Percentiles rank a stretch among this genome's conserved stretches.
Evolutionary conservation across 2,113 vertebrate genomes (phyloP).

Genomic region (Eptesicus fuscus): DNA sequence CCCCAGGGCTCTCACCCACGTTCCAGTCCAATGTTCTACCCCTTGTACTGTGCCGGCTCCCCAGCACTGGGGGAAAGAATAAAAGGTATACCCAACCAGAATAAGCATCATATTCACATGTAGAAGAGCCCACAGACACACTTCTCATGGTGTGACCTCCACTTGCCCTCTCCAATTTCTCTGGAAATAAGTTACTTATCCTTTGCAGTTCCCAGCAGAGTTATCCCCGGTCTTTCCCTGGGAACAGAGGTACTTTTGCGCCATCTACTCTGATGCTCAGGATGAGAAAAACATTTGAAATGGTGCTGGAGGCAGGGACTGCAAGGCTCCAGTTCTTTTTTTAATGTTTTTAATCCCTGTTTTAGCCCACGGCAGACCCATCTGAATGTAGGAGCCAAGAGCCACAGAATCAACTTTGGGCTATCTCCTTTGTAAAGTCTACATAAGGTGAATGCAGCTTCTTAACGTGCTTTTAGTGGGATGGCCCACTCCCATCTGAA

Average conservation of each 20-base stretch:
- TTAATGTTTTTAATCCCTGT: neutral
- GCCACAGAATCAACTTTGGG: neutral
- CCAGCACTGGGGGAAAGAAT: neutral
- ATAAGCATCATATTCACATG: neutral
- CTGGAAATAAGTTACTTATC: slow-evolving; percentile 13
- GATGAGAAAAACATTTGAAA: neutral
- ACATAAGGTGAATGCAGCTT: neutral
- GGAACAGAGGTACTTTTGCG: neutral
- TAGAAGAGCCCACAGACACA: neutral
- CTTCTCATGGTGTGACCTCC: neutral
- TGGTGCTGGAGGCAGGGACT: neutral
- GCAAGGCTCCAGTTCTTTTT: neutral
- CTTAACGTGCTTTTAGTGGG: neutral
- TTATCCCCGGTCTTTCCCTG: neutral
- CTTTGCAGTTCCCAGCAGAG: neutral
- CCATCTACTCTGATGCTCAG: neutral
- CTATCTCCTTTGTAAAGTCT: neutral
- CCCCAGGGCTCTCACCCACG: neutral
- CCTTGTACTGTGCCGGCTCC: neutral
- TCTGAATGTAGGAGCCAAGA: neutral
- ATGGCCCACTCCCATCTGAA: neutral
- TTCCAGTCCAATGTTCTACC: accelerated
- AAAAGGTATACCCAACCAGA: neutral
- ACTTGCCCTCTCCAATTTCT: neutral
- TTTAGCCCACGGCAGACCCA: neutral